Evolutionary conservation across 2,888 invertebrate genomes (phyloP).

Genomic region (Carabus problematicus): DNA sequence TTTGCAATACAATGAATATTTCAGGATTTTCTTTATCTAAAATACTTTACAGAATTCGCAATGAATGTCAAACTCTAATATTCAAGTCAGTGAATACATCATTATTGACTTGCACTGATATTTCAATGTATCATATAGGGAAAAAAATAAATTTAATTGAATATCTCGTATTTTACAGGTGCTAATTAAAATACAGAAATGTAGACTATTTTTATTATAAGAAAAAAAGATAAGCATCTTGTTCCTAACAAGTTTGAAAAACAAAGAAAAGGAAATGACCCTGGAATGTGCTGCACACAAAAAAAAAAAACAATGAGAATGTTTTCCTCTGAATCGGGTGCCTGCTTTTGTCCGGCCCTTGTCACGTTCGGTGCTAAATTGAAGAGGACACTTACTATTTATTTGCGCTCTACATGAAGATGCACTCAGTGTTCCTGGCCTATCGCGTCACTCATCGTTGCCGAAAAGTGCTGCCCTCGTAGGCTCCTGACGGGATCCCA

Average conservation of each 20-base stretch:
- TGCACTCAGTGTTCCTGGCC: slow-evolving; percentile 1
- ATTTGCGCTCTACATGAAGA: slow-evolving; percentile 11
- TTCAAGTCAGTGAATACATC: too few species aligned
- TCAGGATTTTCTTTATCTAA: too few species aligned
- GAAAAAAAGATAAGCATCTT: too few species aligned
- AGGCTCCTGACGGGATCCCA: background rate
- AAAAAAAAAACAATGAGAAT: slow-evolving; percentile 6
- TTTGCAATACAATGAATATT: too few species aligned
- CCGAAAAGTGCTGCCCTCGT: slow-evolving; percentile 9
- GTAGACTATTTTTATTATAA: too few species aligned
- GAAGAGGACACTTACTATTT: slow-evolving; percentile 8
- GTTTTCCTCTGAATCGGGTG: background rate
- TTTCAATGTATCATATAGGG: too few species aligned
- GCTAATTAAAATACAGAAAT: too few species aligned
- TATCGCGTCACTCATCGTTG: slow-evolving; percentile 2
- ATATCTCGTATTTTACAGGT: too few species aligned
- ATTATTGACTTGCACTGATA: too few species aligned
- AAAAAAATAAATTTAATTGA: too few species aligned
- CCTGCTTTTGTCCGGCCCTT: background rate
- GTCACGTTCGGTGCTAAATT: slow-evolving; percentile 1
- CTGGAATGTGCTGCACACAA: background rate
- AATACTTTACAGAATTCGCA: too few species aligned
- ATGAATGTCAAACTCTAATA: too few species aligned
- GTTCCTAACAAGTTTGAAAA: background rate
- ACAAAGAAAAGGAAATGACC: background rate